Percentiles rank a stretch among this genome's conserved stretches.
Conservation (phyloP, 2,888 invertebrate genomes). For the Molanna angustata region DNA sequence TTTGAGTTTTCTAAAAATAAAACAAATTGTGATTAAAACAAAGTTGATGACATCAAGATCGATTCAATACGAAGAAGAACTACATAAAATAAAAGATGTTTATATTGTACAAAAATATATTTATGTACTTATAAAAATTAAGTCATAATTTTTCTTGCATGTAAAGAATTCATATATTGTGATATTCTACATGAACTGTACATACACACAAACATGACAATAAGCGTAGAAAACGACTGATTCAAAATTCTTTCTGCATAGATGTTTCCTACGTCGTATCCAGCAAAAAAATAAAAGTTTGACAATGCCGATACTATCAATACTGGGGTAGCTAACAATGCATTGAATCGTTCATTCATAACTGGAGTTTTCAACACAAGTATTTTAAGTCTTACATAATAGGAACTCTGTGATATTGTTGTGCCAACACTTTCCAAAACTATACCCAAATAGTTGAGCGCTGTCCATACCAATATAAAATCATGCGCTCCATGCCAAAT, state of each 20-base stretch:
- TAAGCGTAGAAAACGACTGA: constrained; percentile 42
- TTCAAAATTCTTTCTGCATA: constrained; percentile 60
- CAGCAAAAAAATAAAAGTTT: constrained; percentile 85
- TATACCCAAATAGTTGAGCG: constrained; percentile 80
- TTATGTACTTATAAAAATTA: constrained; percentile 3
- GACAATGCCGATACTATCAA: constrained; percentile 78
- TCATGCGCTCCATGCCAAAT: constrained; percentile 86
- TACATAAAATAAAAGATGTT: not conserved
- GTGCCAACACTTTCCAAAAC: constrained; percentile 65
- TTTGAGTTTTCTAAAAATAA: not conserved
- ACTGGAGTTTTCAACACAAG: constrained; percentile 43
- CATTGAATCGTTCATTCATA: constrained; percentile 62
- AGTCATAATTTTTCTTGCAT: constrained; percentile 37
- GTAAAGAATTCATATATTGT: constrained; percentile 45
- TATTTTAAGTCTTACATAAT: constrained; percentile 48
- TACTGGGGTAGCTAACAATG: constrained; percentile 68
- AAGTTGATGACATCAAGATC: not conserved
- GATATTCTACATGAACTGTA: constrained; percentile 52
- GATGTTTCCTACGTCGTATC: constrained; percentile 68
- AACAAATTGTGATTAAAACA: not conserved
- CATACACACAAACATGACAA: constrained; percentile 41
- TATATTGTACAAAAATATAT: not conserved
- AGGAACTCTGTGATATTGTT: constrained; percentile 45
- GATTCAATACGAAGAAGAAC: not conserved
- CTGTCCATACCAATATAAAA: constrained; percentile 81